Evolutionary conservation across 2,113 vertebrate genomes (phyloP).

Genomic region (Psephotus haematonotus): DNA sequence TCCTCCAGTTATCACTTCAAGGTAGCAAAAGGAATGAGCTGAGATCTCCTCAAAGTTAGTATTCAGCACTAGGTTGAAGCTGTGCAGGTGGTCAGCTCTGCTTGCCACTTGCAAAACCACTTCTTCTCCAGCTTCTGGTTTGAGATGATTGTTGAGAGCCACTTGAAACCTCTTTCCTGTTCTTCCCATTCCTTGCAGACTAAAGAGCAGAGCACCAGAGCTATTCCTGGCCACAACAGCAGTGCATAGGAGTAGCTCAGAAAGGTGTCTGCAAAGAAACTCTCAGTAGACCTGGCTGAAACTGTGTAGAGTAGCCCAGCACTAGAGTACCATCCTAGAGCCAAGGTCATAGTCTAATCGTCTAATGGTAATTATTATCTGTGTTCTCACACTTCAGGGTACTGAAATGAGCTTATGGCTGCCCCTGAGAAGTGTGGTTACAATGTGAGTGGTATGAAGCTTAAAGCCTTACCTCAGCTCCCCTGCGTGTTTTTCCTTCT

Average conservation of each 20-base stretch:
- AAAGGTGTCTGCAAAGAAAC: not conserved
- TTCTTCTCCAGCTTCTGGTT: not conserved
- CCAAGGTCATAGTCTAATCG: not conserved
- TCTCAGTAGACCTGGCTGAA: not conserved
- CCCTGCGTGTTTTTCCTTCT: not conserved
- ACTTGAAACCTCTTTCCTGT: not conserved
- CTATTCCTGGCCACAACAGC: not conserved
- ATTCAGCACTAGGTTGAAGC: not conserved
- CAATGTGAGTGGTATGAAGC: not conserved
- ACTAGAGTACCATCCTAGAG: not conserved
- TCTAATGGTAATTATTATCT: not conserved
- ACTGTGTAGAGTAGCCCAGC: not conserved
- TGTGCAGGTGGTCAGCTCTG: not conserved
- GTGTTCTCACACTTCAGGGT: not conserved
- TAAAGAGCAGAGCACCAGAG: not conserved
- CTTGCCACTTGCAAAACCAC: not conserved
- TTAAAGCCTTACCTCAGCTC: not conserved
- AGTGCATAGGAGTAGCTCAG: not conserved
- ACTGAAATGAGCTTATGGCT: not conserved
- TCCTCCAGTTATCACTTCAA: fast-evolving
- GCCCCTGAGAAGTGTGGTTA: not conserved
- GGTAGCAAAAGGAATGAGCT: not conserved
- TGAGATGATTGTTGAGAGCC: not conserved
- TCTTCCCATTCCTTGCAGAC: not conserved
- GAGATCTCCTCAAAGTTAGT: not conserved